These are phyloP conservation scores for Diceros bicornis DNA, from an alignment of 2,797 vertebrate species.

Conservation along the genomic window DNA sequence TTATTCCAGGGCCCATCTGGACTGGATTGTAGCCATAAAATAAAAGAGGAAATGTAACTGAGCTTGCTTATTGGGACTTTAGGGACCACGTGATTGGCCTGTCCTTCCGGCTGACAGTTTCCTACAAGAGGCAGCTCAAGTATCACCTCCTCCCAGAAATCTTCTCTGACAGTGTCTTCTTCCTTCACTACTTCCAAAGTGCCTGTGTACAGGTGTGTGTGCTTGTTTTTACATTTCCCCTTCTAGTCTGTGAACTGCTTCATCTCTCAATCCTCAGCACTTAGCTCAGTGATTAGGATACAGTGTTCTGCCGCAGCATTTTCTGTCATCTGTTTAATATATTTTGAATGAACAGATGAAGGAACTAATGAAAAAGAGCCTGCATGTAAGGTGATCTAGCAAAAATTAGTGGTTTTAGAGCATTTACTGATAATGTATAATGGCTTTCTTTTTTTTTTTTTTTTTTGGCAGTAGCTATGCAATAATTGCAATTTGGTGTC, in stretches of 20 bases:
- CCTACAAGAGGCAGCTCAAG: not conserved
- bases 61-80: not conserved
- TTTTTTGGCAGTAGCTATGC: not conserved
- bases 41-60: not conserved
- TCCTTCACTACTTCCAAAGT: not conserved
- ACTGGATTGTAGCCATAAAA: not conserved
- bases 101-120: not conserved
- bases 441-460: not conserved
- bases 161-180: not conserved
- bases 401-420: not conserved
- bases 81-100: not conserved
- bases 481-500: not conserved
- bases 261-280: constrained; percentile 10
- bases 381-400: not conserved
- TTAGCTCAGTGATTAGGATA: not conserved
- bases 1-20: not conserved
- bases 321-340: constrained; percentile 37
- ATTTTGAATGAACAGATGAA: constrained; percentile 22
- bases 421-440: not conserved
- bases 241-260: not conserved
- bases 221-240: not conserved
- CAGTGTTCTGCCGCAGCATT: not conserved
- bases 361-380: not conserved
- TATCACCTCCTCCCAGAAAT: not conserved
- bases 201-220: not conserved